Evolutionary conservation across 2,113 vertebrate species (phyloP).

Genomic region (Mellivora capensis): DNA sequence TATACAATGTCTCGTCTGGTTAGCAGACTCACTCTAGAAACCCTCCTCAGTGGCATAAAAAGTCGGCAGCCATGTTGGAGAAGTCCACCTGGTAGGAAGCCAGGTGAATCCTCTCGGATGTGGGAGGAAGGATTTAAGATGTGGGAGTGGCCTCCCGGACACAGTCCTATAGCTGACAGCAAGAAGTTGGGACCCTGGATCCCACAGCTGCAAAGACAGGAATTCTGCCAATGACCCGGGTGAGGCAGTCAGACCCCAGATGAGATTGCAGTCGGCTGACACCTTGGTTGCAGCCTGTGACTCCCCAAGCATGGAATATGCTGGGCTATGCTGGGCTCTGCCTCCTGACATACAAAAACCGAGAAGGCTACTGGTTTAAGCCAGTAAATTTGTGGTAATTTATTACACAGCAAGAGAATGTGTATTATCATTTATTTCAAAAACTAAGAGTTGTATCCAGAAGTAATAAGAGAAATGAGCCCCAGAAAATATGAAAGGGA

Average conservation of each 20-base stretch:
- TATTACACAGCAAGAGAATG: rapidly evolving
- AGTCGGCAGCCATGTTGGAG: background rate
- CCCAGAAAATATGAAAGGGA: background rate
- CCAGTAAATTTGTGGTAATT: background rate
- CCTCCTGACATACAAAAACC: background rate
- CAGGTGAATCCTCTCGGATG: background rate
- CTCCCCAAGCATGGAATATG: background rate
- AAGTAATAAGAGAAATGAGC: background rate
- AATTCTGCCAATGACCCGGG: background rate
- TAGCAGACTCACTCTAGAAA: background rate
- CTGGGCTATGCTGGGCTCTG: rapidly evolving
- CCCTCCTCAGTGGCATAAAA: background rate
- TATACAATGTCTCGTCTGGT: background rate
- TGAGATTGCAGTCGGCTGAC: background rate
- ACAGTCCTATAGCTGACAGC: background rate
- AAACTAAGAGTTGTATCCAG: background rate
- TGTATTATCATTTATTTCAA: background rate
- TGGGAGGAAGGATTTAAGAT: background rate
- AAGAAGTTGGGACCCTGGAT: background rate
- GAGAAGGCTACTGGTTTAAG: rapidly evolving
- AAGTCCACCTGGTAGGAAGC: background rate
- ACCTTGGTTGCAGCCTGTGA: background rate
- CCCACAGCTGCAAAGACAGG: background rate
- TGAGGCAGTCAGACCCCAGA: background rate
- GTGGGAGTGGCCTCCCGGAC: background rate